phyloP scores from a whole-genome alignment of 2,113 vertebrate species.

The Arizona elegans region DNA sequence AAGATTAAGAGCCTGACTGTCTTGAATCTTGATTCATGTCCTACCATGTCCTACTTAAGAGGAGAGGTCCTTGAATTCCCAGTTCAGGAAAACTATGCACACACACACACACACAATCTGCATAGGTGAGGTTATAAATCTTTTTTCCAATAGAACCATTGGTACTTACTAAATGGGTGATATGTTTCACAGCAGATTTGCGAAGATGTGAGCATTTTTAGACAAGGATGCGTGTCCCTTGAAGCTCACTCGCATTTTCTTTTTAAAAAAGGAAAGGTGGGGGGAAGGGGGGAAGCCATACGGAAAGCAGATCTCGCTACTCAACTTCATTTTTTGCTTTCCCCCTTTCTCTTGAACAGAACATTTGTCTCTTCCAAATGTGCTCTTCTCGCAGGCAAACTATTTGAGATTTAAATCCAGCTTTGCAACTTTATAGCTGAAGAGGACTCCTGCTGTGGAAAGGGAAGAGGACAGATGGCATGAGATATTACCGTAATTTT shows the following conservation, averaged over 20 bases:
- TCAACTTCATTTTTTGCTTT: not conserved
- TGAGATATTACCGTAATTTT: conserved; percentile 65
- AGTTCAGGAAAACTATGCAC: not conserved
- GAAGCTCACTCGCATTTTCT: not conserved
- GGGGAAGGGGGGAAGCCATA: not conserved
- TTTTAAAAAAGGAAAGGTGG: not conserved
- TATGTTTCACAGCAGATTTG: not conserved
- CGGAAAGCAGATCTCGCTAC: not conserved
- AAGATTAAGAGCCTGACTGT: not conserved
- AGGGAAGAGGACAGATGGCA: conserved; percentile 63
- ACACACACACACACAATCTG: no score
- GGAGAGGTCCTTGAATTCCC: no score
- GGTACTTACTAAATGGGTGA: not conserved
- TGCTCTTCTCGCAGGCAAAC: conserved; percentile 5
- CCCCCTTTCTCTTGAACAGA: not conserved
- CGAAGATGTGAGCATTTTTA: not conserved
- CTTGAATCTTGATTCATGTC: not conserved
- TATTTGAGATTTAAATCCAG: conserved; percentile 53
- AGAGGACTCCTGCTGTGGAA: conserved; percentile 47
- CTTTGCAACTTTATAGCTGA: conserved; percentile 37
- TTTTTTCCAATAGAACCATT: not conserved
- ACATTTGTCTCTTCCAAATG: not conserved
- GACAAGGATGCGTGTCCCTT: not conserved
- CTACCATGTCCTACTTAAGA: not conserved
- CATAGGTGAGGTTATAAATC: not conserved